phyloP scores from a whole-genome alignment of 2,113 vertebrate species.

The Amblyornis subalaris region DNA sequence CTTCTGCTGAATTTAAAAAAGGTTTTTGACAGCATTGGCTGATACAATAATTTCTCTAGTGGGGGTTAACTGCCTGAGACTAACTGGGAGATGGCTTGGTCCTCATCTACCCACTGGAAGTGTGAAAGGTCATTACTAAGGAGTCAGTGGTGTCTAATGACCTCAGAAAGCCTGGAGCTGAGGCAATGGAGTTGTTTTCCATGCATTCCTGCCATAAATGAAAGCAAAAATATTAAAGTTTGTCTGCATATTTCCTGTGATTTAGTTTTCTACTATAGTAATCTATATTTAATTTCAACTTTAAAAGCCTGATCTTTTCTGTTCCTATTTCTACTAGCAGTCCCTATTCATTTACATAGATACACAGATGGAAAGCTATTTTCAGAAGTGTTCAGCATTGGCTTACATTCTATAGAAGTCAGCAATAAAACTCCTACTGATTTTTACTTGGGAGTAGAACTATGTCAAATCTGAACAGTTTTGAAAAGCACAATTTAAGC shows the following conservation, averaged over 20 bases:
- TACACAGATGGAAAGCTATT: constrained; percentile 42
- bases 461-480: not conserved
- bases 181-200: not conserved
- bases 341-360: constrained; percentile 5
- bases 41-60: not conserved
- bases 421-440: constrained; percentile 24
- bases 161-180: not conserved
- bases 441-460: constrained; percentile 17
- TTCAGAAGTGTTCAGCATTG: constrained; percentile 27
- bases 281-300: constrained; percentile 13
- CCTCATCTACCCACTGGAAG: not conserved
- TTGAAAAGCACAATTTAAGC: constrained; percentile 6
- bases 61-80: not conserved
- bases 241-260: not conserved
- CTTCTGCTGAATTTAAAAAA: not conserved
- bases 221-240: not conserved
- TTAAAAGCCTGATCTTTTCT: constrained; percentile 17
- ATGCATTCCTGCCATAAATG: not conserved
- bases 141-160: not conserved
- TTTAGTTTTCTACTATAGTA: not conserved
- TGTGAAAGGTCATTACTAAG: not conserved
- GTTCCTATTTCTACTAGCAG: constrained; percentile 14
- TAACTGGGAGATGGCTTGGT: not conserved
- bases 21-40: not conserved
- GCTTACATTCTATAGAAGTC: constrained; percentile 17